These are phyloP conservation scores for Drosophila subsilvestris DNA, from an alignment of 2,888 invertebrate genomes.

Conservation along the genomic window DNA sequence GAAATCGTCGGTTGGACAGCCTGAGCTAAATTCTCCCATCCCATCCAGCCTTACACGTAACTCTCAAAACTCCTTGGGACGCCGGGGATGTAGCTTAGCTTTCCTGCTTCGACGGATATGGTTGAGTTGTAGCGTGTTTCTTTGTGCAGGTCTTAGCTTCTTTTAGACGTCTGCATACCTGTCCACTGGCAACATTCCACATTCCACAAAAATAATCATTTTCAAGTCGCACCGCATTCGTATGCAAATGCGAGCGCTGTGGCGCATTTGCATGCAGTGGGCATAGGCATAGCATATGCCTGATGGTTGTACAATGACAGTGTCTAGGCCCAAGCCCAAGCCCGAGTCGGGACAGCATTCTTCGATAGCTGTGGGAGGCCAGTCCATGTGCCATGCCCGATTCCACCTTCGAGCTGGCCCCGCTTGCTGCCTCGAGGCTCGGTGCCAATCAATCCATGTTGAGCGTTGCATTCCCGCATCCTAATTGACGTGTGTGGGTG, in stretches of 20 bases:
- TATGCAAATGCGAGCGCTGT: slow-evolving; percentile 46
- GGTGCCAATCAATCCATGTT: background rate
- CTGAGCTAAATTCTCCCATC: slow-evolving; percentile 45
- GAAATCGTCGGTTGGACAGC: slow-evolving; percentile 55
- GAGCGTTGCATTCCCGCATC: background rate
- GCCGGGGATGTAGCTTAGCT: background rate
- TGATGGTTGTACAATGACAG: background rate
- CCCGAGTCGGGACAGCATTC: background rate
- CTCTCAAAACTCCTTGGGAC: slow-evolving; percentile 5
- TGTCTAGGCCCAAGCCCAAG: background rate
- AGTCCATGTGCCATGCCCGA: background rate
- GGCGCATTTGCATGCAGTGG: slow-evolving; percentile 6
- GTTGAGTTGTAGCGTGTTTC: background rate
- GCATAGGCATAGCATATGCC: slow-evolving; percentile 7
- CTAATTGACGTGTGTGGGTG: too few species aligned
- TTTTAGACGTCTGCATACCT: slow-evolving; percentile 1
- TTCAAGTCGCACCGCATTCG: slow-evolving; percentile 31
- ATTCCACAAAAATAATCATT: slow-evolving; percentile 9
- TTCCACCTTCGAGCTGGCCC: too few species aligned
- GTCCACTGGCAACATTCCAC: slow-evolving; percentile 10
- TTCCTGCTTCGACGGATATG: slow-evolving; percentile 9
- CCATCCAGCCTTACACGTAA: slow-evolving; percentile 6
- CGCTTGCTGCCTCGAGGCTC: background rate
- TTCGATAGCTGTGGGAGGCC: background rate
- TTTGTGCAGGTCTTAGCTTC: background rate